Evolutionary conservation across 92 coral and sea anemone genomes (phyloP).

Genomic region (Zoanthus sociatus): DNA sequence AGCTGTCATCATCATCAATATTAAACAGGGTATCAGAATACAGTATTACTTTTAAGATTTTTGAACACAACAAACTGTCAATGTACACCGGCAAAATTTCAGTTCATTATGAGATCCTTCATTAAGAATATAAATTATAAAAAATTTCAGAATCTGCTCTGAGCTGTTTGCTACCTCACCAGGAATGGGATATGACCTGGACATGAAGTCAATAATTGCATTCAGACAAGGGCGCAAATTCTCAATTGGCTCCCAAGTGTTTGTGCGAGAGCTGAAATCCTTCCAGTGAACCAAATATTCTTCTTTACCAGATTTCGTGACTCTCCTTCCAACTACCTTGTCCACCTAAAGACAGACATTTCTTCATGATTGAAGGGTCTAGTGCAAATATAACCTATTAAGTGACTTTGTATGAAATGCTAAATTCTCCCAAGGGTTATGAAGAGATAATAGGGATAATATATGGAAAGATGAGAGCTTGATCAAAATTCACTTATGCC

Average conservation of each 20-base stretch:
- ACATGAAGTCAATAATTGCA: constrained; percentile 77
- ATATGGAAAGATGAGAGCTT: no score
- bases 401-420: no score
- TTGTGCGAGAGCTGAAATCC: constrained; percentile 73
- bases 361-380: background rate
- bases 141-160: background rate
- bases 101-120: no score
- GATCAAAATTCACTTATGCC: no score
- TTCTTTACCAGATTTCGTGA: constrained; percentile 83
- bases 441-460: no score
- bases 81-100: no score
- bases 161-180: constrained; percentile 56
- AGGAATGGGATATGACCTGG: constrained; percentile 94
- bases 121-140: background rate
- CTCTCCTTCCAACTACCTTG: constrained; percentile 87
- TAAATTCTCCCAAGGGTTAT: no score
- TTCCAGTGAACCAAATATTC: constrained; percentile 98
- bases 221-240: constrained; percentile 75
- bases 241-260: constrained; percentile 97
- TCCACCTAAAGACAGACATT: constrained; percentile 66
- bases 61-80: background rate
- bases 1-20: no score
- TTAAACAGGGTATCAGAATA: no score
- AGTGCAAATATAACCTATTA: no score
- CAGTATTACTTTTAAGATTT: no score